Percentiles rank a stretch among this genome's conserved stretches.
These are phyloP conservation scores for Pollenia amentaria DNA, from an alignment of 2,888 invertebrate genomes.

Conservation along the genomic window DNA sequence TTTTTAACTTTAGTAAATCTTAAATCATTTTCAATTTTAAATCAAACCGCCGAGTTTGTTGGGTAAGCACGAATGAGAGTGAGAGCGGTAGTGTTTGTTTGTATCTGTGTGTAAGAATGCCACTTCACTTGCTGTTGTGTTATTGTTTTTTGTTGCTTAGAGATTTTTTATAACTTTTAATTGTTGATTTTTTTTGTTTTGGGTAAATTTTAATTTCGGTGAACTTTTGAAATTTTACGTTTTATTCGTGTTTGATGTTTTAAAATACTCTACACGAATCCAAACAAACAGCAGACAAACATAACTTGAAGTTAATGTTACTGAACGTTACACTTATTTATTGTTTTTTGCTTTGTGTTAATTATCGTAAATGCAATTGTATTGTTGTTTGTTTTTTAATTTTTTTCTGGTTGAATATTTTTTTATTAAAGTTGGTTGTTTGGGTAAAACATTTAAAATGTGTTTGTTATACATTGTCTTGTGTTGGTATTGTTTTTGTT, in stretches of 20 bases:
- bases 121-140: slow-evolving; percentile 24
- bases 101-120: not conserved
- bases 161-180: slow-evolving; percentile 17
- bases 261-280: not conserved
- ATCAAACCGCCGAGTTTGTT: too few species aligned
- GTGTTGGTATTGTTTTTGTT: slow-evolving; percentile 7
- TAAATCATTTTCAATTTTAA: too few species aligned
- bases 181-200: slow-evolving; percentile 34
- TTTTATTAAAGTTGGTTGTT: slow-evolving; percentile 6
- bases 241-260: slow-evolving; percentile 51
- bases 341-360: slow-evolving; percentile 23
- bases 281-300: not conserved
- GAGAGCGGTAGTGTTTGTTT: not conserved
- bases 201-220: slow-evolving; percentile 30
- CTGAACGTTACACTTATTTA: not conserved
- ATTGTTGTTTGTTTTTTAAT: not conserved
- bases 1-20: too few species aligned
- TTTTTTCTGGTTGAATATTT: slow-evolving; percentile 24
- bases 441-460: slow-evolving; percentile 38
- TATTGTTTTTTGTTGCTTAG: not conserved
- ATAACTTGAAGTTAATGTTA: not conserved
- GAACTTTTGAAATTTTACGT: slow-evolving; percentile 68
- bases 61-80: too few species aligned
- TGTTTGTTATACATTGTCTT: slow-evolving; percentile 15
- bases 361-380: slow-evolving; percentile 56